These are phyloP conservation scores for Antitype chi DNA, from an alignment of 2,888 invertebrate genomes.

Conservation along the genomic window DNA sequence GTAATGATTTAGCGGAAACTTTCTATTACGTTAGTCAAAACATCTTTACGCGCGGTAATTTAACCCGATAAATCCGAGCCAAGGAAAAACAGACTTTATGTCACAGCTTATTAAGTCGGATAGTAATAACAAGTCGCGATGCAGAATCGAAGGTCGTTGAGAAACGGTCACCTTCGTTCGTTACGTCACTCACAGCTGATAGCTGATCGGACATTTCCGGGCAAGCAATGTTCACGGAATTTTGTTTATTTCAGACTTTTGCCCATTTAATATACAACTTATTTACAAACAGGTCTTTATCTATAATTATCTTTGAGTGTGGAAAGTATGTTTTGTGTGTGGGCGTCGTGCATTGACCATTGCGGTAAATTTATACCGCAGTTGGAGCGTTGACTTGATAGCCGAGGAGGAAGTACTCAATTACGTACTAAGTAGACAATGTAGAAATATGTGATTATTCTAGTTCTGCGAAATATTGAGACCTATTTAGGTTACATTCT, in stretches of 20 bases:
- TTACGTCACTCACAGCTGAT: slow-evolving; percentile 72
- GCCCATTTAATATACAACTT: slow-evolving; percentile 20
- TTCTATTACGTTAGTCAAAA: slow-evolving; percentile 43
- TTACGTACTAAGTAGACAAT: slow-evolving; percentile 38
- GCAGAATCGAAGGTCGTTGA: slow-evolving; percentile 61
- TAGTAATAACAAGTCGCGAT: slow-evolving; percentile 18
- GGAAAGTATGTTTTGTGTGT: slow-evolving; percentile 50
- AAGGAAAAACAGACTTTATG: slow-evolving; percentile 33
- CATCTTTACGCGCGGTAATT: slow-evolving; percentile 38
- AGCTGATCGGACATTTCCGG: slow-evolving; percentile 51
- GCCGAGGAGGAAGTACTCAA: slow-evolving; percentile 53
- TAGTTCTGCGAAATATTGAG: slow-evolving; percentile 24
- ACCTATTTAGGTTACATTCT: not conserved
- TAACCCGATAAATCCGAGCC: slow-evolving; percentile 6
- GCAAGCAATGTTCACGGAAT: slow-evolving; percentile 11
- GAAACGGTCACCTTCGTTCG: slow-evolving; percentile 72
- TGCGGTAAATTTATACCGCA: slow-evolving; percentile 46
- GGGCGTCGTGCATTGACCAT: slow-evolving; percentile 48
- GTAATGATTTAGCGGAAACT: slow-evolving; percentile 37
- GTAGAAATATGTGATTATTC: slow-evolving; percentile 17
- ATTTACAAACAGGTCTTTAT: slow-evolving; percentile 29
- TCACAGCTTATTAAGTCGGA: not conserved
- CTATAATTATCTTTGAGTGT: slow-evolving; percentile 48
- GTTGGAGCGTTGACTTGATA: slow-evolving; percentile 38
- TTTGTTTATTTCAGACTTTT: slow-evolving; percentile 40